Evolutionary conservation across 2,113 vertebrate species (phyloP), one percentile per base, ranked within the genome.

Genomic region (Spea multiplicata): DNA sequence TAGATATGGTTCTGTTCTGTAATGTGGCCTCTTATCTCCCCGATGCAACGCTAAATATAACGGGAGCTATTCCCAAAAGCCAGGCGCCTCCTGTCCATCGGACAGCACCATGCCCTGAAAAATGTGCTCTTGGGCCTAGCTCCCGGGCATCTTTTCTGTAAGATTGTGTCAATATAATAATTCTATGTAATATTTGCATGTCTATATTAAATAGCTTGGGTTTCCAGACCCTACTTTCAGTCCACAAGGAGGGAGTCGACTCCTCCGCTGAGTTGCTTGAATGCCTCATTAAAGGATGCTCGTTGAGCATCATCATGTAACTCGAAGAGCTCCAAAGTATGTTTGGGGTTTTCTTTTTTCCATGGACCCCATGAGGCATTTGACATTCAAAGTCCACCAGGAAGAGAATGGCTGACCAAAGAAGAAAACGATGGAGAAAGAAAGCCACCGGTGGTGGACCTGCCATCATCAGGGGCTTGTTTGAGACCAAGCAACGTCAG

Each of bases 171-270:
- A 65, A 71, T 48, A 66, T 67, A 64, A 46, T 79, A 47, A 55
- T 73, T 65, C 69, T 78, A 72, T 53, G 44, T 72, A 69, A 46
- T 74, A 14, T 62, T 53, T 68, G 44, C 14, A 72, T 65, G 62
- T 74, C 66, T 50, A n/a, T 74, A 74, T 80, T 80, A 80, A 80
- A 80, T 74, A 80, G 53, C 73, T 72, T 44, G 70, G 78, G 78
- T 80, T 74, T 80, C 71, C 78, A 80, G 77, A 80, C 78, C 71
- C 71, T 80, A 74, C 78, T 79, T 79, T 74, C 16, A 80, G 65
- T 80, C 65, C 71, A 68, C 1, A 14, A 53, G 6, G 70, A 66
- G 44, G 50, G n/a, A 50, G 47, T 66, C n/a, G 8, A n/a, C n/a
- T 47, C 75, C 55, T 77, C 45, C 49, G 9, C 30, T 44, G 17